These are phyloP conservation scores for Petromus typicus DNA, from an alignment of 2,113 vertebrate species.

Conservation along the genomic window DNA sequence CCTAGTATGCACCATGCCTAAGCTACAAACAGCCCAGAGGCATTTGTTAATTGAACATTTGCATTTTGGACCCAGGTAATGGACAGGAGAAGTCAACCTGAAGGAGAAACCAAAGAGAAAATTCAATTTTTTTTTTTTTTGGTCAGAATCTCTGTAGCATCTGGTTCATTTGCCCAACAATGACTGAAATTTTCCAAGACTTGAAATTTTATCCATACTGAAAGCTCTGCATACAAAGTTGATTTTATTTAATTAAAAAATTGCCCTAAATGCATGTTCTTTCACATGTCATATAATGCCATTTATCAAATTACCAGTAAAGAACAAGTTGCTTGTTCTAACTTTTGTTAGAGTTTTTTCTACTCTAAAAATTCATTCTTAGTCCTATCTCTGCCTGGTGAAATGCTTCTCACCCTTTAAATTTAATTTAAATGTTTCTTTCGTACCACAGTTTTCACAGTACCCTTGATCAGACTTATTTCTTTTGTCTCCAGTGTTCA, in stretches of 20 bases:
- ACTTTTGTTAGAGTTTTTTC: background rate
- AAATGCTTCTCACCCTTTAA: background rate
- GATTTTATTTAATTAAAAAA: background rate
- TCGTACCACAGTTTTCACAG: background rate
- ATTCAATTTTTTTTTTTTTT: background rate
- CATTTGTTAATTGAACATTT: background rate
- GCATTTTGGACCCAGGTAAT: background rate
- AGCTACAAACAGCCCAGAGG: background rate
- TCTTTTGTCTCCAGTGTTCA: background rate
- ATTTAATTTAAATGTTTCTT: background rate
- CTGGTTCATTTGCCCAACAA: background rate
- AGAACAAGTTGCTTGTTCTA: background rate
- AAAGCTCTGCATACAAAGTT: background rate
- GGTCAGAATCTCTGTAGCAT: background rate
- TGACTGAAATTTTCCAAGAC: background rate
- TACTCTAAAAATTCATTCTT: background rate
- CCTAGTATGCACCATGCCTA: background rate
- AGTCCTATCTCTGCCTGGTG: background rate
- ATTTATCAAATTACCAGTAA: background rate
- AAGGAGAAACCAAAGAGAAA: background rate
- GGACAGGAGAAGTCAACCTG: background rate
- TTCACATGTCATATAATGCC: background rate
- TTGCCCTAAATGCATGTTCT: background rate
- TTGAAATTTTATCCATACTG: background rate
- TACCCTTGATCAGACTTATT: background rate